Percentiles rank a stretch among this genome's conserved stretches.
These are phyloP conservation scores for Brachionus asplanchnoidis DNA, from an alignment of 1,140 invertebrate species.

Conservation along the genomic window DNA sequence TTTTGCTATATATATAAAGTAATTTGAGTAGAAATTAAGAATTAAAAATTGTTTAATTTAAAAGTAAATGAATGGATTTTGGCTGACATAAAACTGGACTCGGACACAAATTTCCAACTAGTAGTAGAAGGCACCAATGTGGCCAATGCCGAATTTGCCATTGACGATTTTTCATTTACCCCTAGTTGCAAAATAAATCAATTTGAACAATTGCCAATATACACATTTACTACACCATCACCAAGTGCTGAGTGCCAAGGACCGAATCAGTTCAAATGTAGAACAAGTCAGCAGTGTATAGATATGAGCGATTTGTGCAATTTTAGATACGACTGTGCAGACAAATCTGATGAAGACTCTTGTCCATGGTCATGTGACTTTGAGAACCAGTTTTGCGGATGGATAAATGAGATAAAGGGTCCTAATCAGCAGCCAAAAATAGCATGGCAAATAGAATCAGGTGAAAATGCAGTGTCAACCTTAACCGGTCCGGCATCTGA, in stretches of 20 bases:
- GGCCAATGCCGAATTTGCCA: constrained; percentile 28
- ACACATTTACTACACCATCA: constrained; percentile 22
- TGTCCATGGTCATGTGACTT: constrained; percentile 47
- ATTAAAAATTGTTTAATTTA: neutral
- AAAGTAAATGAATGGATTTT: constrained; percentile 32
- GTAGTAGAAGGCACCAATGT: neutral
- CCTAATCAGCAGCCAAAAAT: constrained; percentile 31
- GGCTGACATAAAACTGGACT: neutral
- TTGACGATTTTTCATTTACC: constrained; percentile 55
- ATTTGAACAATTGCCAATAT: constrained; percentile 12
- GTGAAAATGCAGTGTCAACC: neutral
- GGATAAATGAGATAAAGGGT: constrained; percentile 22
- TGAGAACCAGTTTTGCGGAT: constrained; percentile 2
- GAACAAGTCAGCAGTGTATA: constrained; percentile 44
- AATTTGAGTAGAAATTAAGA: too few species aligned
- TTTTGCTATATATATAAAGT: too few species aligned
- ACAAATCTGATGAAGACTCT: constrained; percentile 50
- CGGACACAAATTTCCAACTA: constrained; percentile 15
- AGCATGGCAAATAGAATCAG: constrained; percentile 26
- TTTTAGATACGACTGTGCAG: constrained; percentile 49
- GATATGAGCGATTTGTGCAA: constrained; percentile 48
- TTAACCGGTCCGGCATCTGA: constrained; percentile 2
- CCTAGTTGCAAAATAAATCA: constrained; percentile 43
- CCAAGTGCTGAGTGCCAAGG: neutral
- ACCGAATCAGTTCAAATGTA: constrained; percentile 34